phyloP scores from a whole-genome alignment of 1,140 invertebrate genomes.

The Drosophila lacertosa region DNA sequence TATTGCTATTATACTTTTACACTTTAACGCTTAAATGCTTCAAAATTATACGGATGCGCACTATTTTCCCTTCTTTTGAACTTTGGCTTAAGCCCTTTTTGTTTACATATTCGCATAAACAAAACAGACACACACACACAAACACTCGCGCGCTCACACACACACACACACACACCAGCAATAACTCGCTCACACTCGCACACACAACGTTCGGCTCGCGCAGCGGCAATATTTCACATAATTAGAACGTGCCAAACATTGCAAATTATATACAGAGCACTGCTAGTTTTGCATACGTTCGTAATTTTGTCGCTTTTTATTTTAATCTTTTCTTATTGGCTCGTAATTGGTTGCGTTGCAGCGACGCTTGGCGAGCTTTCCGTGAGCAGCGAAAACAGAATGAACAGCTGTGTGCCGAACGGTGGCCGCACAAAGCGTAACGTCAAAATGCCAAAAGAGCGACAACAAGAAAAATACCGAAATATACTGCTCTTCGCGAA shows the following conservation, averaged over 20 bases:
- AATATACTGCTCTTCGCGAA: slow-evolving; percentile 35
- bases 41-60: slow-evolving; percentile 20
- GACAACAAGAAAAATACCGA: slow-evolving; percentile 10
- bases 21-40: slow-evolving; percentile 33
- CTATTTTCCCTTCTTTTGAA: neutral
- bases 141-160: slow-evolving; percentile 24
- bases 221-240: slow-evolving; percentile 31
- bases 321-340: slow-evolving; percentile 15
- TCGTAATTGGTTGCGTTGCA: slow-evolving; percentile 10
- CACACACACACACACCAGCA: slow-evolving; percentile 1
- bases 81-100: slow-evolving; percentile 13
- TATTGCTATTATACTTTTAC: slow-evolving; percentile 15
- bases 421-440: neutral
- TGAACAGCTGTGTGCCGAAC: slow-evolving; percentile 35
- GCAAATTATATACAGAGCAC: slow-evolving; percentile 27
- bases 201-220: slow-evolving; percentile 33
- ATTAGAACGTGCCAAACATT: slow-evolving; percentile 49
- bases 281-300: slow-evolving; percentile 27
- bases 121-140: slow-evolving; percentile 11
- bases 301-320: slow-evolving; percentile 12
- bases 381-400: slow-evolving; percentile 36
- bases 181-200: slow-evolving; percentile 31
- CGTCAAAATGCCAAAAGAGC: neutral
- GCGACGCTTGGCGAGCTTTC: slow-evolving; percentile 25
- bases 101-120: slow-evolving; percentile 45